Base-by-base conservation (phyloP, 2,888 invertebrate genomes). In the Elysia crispata region DNA sequence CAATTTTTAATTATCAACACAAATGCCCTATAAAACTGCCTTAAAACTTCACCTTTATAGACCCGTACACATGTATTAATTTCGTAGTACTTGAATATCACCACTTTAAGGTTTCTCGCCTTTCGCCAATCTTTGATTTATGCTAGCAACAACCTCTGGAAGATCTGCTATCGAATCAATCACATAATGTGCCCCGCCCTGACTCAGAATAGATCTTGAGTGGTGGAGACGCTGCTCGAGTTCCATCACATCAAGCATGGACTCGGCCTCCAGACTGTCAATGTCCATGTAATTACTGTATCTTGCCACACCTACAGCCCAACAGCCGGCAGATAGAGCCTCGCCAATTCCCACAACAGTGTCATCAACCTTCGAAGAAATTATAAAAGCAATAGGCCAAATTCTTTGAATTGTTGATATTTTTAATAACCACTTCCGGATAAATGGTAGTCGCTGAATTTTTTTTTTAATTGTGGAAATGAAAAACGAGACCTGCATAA, bases 221-320 rank as follows among this genome's bases (percentile, higher is more conserved):
- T 84, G 70, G 60, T 86, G 77, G 54, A 90, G 74, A 25, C 89
- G 83, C 23, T 82, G 72, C 57, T 86, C 79, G 13, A 91, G 86
- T 6, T 91, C 91, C 49, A 87, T 88, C 0, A 76, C 73, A 1
- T 88, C 82, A 33, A 92, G 85, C 31, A 79, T 49, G 1, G 80
- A 81, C 67, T 88, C 88, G 30, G 92, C 86, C 76, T 92, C 91
- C 6, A 89, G 76, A 41, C 86, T 87, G 82, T 90, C 84, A 33
- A 91, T 84, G 76, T 90, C 89, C 89, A 92, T 90, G 82, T 92
- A 92, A 83, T 92, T 92, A 76, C 92, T 90, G 86, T 92, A 90
- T 77, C 86, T 83, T 6, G 92, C 89, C 73, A 92, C 90, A 33
- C 91, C 92, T 5, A 92, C 91, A 1, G 90, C 91, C 92, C 92